These are phyloP conservation scores for Lasioglossum calceatum DNA, from an alignment of 2,888 invertebrate genomes.

Conservation along the genomic window DNA sequence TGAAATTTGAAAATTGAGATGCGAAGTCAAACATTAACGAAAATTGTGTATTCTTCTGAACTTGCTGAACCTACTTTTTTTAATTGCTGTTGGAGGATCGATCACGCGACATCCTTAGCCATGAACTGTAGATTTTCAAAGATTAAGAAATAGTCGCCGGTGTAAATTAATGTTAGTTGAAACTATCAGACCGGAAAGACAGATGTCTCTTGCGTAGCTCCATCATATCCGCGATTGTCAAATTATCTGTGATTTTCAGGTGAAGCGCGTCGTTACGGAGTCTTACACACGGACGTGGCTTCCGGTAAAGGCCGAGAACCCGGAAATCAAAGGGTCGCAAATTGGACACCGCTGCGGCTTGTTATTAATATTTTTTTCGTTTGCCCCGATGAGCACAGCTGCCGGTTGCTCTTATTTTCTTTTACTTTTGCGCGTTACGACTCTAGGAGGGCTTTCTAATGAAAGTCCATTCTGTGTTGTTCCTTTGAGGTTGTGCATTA, in stretches of 20 bases:
- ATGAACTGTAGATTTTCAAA: too few species aligned
- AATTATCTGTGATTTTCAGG: conserved; percentile 62
- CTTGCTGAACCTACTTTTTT: too few species aligned
- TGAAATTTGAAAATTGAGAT: too few species aligned
- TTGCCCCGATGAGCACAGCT: conserved; percentile 69
- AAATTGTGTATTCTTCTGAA: too few species aligned
- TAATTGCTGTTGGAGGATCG: background rate
- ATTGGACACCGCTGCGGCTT: conserved; percentile 54
- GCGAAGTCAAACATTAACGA: too few species aligned
- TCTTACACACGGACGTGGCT: conserved; percentile 55
- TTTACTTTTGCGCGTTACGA: conserved; percentile 44
- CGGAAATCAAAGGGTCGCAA: conserved; percentile 74
- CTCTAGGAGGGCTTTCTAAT: conserved; percentile 43
- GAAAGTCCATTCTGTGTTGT: conserved; percentile 44
- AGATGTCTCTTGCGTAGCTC: conserved; percentile 54
- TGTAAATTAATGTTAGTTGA: background rate
- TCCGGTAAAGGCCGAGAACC: conserved; percentile 71
- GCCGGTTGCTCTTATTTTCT: conserved; percentile 59
- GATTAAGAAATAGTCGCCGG: background rate
- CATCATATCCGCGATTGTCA: conserved; percentile 39
- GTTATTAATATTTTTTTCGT: conserved; percentile 68
- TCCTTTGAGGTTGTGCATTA: conserved; percentile 44
- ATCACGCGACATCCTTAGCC: background rate
- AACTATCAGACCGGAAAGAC: conserved; percentile 52
- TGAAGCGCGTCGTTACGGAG: conserved; percentile 47